A percentile compares a stretch with the other conserved stretches of the same genome.
Evolutionary conservation across 2,113 vertebrate species (phyloP).

Genomic region (Xiphophorus hellerii): DNA sequence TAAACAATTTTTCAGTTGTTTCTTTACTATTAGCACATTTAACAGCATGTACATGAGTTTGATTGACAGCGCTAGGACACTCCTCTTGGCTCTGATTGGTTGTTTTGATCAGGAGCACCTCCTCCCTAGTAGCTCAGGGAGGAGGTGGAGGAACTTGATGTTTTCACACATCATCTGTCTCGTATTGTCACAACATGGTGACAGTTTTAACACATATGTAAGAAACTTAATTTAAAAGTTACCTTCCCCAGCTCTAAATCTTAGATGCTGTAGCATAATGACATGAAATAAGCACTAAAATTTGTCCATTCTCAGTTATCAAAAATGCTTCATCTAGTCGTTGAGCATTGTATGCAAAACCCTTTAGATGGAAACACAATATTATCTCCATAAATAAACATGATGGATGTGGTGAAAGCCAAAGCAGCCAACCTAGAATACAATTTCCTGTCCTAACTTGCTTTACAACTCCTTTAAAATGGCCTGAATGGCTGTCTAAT

Average conservation of each 20-base stretch:
- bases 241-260: background rate
- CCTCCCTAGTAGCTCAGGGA: too few species aligned
- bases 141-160: too few species aligned
- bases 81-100: too few species aligned
- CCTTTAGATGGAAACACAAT: background rate
- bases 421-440: background rate
- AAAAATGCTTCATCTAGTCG: background rate
- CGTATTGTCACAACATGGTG: too few species aligned
- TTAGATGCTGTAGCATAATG: background rate
- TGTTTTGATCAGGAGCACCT: too few species aligned
- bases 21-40: too few species aligned
- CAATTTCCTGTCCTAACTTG: background rate
- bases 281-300: background rate
- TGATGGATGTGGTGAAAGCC: background rate
- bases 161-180: too few species aligned
- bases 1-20: too few species aligned
- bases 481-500: conserved; percentile 27
- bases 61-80: too few species aligned
- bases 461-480: conserved; percentile 5
- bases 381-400: background rate
- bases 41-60: too few species aligned
- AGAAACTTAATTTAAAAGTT: too few species aligned
- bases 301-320: background rate
- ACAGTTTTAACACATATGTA: too few species aligned
- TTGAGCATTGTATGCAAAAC: background rate